These are phyloP conservation scores for Fundulus diaphanus DNA, from an alignment of 2,797 vertebrate species.

Conservation along the genomic window DNA sequence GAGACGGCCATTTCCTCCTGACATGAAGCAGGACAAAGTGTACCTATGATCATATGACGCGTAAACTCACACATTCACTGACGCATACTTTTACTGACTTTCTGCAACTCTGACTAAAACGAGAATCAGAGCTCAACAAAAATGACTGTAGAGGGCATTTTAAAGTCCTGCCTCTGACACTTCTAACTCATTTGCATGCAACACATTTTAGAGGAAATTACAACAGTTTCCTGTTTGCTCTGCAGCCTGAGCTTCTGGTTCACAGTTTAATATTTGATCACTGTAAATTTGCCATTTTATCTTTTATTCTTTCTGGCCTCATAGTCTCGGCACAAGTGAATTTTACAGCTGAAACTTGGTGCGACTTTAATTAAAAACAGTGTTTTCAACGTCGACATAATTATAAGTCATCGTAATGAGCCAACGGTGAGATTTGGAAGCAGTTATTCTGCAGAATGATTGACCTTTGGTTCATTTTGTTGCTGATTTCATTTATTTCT, in stretches of 20 bases:
- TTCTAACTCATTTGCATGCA: neutral
- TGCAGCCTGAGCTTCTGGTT: neutral
- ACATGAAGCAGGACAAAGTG: constrained; percentile 24
- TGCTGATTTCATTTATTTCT: neutral
- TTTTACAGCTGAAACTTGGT: neutral
- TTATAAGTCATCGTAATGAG: neutral
- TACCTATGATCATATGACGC: constrained; percentile 26
- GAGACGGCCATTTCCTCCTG: constrained; percentile 41
- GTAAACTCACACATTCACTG: constrained; percentile 12
- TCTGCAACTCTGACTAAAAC: neutral
- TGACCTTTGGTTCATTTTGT: neutral
- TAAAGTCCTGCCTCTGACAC: neutral
- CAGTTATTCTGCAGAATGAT: neutral
- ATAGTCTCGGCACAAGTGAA: neutral
- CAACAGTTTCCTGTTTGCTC: neutral
- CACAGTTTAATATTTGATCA: neutral
- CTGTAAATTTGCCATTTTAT: neutral
- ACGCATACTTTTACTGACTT: neutral
- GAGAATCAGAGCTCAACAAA: neutral
- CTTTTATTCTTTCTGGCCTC: neutral
- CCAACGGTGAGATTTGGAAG: neutral
- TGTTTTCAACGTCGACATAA: neutral
- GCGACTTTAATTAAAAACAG: neutral
- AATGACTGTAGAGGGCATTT: neutral
- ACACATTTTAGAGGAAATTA: neutral